Conservation (phyloP, 1,140 invertebrate species). For the Neuroterus valhalla region DNA sequence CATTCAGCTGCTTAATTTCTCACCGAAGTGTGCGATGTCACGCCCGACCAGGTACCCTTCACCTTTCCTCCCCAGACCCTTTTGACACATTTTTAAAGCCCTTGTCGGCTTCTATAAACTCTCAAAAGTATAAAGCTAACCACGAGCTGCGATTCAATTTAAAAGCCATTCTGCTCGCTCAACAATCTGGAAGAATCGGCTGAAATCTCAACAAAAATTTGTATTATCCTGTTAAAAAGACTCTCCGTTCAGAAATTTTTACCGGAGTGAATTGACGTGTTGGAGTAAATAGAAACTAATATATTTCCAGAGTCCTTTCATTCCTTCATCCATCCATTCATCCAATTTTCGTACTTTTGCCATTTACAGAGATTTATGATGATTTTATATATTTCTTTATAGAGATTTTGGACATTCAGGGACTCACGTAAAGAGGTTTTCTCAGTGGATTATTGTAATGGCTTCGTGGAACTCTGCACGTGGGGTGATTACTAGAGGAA, state of each 20-base stretch:
- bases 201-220: background rate
- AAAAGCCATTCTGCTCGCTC: constrained; percentile 3
- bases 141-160: constrained; percentile 6
- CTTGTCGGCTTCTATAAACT: constrained; percentile 5
- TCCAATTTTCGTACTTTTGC: no score
- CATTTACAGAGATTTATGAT: no score
- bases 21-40: constrained; percentile 21
- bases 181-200: background rate
- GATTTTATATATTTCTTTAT: no score
- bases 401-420: no score
- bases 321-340: no score
- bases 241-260: background rate
- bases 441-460: no score
- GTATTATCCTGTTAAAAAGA: background rate
- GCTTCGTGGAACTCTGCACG: no score
- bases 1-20: constrained; percentile 27
- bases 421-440: no score
- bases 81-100: constrained; percentile 23
- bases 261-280: no score
- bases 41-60: constrained; percentile 9
- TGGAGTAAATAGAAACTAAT: no score
- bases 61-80: background rate
- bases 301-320: no score
- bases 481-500: no score
- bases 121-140: background rate